phyloP scores from a whole-genome alignment of 2,888 invertebrate genomes.

The Tipula confusa region DNA sequence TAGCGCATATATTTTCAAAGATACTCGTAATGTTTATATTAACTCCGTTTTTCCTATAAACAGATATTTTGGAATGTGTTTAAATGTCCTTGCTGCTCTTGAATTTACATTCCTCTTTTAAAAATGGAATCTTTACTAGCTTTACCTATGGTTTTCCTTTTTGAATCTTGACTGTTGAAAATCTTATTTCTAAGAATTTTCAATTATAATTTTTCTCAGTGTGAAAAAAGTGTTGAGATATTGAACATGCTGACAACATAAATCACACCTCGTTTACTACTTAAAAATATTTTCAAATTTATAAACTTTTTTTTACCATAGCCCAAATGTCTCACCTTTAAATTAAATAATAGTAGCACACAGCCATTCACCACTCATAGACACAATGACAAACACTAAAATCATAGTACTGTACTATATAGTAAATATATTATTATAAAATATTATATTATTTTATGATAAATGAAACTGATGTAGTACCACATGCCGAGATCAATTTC shows the following conservation, averaged over 20 bases:
- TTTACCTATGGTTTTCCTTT: no score
- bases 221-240: not conserved
- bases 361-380: not conserved
- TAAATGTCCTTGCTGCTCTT: no score
- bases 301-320: not conserved
- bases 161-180: no score
- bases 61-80: no score
- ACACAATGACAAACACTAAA: not conserved
- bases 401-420: not conserved
- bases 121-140: no score
- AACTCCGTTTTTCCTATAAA: no score
- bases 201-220: no score
- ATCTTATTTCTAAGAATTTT: no score
- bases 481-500: constrained; percentile 25
- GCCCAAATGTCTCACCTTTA: not conserved
- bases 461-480: constrained; percentile 25
- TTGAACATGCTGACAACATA: not conserved
- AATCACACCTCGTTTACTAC: not conserved
- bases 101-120: no score
- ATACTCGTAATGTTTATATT: no score
- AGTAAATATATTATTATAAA: no score
- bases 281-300: not conserved
- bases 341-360: not conserved
- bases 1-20: no score
- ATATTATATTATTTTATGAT: constrained; percentile 3